Conservation (phyloP, 2,888 invertebrate species). For the Limulus polyphemus region DNA sequence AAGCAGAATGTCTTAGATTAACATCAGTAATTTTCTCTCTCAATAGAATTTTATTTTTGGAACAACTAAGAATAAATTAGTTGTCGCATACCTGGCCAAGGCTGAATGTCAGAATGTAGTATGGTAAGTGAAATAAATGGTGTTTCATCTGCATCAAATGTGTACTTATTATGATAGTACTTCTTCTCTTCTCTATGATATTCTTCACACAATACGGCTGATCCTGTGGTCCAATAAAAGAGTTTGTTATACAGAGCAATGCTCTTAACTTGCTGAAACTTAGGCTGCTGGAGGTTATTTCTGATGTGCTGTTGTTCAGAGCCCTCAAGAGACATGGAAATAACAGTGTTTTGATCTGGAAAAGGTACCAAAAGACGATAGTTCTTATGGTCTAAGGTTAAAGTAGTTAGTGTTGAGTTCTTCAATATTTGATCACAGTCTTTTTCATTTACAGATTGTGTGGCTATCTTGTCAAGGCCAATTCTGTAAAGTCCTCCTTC, state of each 20-base stretch:
- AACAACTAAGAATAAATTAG: not conserved
- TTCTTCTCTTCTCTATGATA: slow-evolving; percentile 53
- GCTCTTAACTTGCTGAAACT: slow-evolving; percentile 56
- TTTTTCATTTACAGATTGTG: slow-evolving; percentile 42
- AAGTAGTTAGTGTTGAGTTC: slow-evolving; percentile 56
- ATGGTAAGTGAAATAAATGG: not conserved
- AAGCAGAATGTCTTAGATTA: no score
- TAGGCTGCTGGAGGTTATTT: slow-evolving; percentile 57
- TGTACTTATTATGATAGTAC: slow-evolving; percentile 64
- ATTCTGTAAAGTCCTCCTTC: slow-evolving; percentile 59
- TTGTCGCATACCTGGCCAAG: not conserved
- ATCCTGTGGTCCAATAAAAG: slow-evolving; percentile 67
- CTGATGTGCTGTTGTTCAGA: slow-evolving; percentile 47
- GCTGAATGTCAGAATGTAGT: not conserved
- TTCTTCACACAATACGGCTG: slow-evolving; percentile 61
- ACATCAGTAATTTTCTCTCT: no score
- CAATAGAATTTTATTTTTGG: not conserved
- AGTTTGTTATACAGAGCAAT: slow-evolving; percentile 41
- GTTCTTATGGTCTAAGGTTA: slow-evolving; percentile 67
- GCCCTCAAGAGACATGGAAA: slow-evolving; percentile 68
- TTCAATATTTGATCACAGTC: slow-evolving; percentile 36
- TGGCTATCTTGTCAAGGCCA: slow-evolving; percentile 53
- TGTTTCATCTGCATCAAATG: slow-evolving; percentile 31
- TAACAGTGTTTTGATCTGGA: slow-evolving; percentile 58
- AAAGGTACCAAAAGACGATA: slow-evolving; percentile 60